phyloP scores from a whole-genome alignment of 2,113 vertebrate species.

The Phycodurus eques region DNA sequence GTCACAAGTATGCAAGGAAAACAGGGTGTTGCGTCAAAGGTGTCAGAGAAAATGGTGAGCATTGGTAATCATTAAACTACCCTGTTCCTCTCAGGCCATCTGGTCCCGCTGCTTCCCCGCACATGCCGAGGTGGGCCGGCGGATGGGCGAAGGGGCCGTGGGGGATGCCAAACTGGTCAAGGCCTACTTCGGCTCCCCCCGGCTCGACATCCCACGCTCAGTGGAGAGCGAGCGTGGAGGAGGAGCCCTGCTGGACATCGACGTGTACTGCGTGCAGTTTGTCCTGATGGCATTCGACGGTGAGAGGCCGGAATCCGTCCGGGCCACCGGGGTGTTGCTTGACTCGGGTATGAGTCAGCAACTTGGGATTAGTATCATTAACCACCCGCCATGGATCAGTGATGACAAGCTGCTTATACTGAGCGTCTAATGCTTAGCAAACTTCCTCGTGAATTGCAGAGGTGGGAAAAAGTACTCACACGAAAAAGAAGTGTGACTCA shows the following conservation, averaged over 20 bases:
- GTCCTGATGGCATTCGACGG: slow-evolving; percentile 79
- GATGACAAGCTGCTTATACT: background rate
- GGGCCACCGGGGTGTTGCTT: slow-evolving; percentile 62
- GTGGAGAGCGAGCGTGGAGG: slow-evolving; percentile 69
- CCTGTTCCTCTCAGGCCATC: slow-evolving; percentile 56
- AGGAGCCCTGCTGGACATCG: slow-evolving; percentile 70
- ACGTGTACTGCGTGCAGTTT: slow-evolving; percentile 73
- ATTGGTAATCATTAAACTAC: slow-evolving; percentile 6
- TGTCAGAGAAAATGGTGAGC: slow-evolving; percentile 2
- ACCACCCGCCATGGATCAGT: slow-evolving; percentile 17
- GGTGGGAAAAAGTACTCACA: background rate
- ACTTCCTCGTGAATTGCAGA: slow-evolving; percentile 21
- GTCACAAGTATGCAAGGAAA: background rate
- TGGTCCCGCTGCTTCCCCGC: slow-evolving; percentile 69
- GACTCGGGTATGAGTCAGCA: slow-evolving; percentile 65
- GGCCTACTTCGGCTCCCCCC: slow-evolving; percentile 62
- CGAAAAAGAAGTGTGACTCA: background rate
- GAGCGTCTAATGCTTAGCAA: background rate
- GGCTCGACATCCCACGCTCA: slow-evolving; percentile 60
- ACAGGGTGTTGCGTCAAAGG: slow-evolving; percentile 5
- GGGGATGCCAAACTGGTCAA: slow-evolving; percentile 73
- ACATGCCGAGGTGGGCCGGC: slow-evolving; percentile 65
- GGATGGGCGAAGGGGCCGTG: slow-evolving; percentile 58
- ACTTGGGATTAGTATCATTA: slow-evolving; percentile 25
- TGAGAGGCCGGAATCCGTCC: slow-evolving; percentile 67